phyloP scores from a whole-genome alignment of 1,140 invertebrate species.

The Drosophila orosa region DNA sequence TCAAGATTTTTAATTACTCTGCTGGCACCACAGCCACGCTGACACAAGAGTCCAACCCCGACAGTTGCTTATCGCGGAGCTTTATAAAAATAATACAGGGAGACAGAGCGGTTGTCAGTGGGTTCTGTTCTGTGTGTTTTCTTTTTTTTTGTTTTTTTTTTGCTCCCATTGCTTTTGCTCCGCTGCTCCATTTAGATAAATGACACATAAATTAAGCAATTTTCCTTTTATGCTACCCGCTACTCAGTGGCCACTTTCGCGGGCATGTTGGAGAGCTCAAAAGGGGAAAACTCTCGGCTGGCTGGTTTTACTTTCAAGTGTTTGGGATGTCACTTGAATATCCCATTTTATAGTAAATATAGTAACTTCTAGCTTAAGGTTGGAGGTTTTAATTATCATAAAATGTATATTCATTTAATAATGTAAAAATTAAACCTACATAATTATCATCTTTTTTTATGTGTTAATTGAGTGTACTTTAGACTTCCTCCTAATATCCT shows the following conservation, averaged over 20 bases:
- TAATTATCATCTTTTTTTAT: background rate
- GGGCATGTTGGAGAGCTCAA: conserved; percentile 16
- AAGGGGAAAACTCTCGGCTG: background rate
- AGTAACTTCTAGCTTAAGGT: background rate
- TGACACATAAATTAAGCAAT: conserved; percentile 81
- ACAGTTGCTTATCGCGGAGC: conserved; percentile 54
- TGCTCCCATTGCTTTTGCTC: conserved; percentile 36
- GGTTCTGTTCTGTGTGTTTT: conserved; percentile 28
- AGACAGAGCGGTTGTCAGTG: conserved; percentile 40
- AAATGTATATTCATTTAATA: too few species aligned
- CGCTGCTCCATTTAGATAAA: conserved; percentile 79
- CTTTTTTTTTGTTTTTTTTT: conserved; percentile 8
- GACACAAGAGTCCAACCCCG: conserved; percentile 21
- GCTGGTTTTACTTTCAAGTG: conserved; percentile 1
- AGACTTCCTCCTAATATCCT: too few species aligned
- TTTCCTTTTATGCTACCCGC: conserved; percentile 73
- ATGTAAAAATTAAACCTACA: background rate
- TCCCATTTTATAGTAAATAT: background rate
- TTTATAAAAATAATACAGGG: conserved; percentile 48
- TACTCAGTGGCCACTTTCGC: conserved; percentile 10
- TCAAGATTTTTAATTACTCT: conserved; percentile 55
- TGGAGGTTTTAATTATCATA: rapidly evolving
- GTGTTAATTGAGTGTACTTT: rapidly evolving
- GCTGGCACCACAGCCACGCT: conserved; percentile 38
- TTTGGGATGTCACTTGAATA: background rate